These are phyloP conservation scores for Herpailurus yagouaroundi DNA, from an alignment of 2,113 vertebrate species.

Conservation along the genomic window DNA sequence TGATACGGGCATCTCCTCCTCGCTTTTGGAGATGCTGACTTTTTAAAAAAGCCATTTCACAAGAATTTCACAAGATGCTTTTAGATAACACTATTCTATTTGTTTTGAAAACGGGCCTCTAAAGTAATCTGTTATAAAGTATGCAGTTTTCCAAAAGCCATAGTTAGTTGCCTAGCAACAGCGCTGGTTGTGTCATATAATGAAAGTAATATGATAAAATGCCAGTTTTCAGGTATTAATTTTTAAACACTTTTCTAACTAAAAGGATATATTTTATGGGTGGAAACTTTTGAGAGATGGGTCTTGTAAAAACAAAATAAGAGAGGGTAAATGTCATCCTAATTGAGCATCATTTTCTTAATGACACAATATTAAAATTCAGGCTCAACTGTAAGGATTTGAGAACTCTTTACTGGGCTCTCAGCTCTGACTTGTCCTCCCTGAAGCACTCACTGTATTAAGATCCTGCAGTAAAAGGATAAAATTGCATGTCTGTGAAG, in stretches of 20 bases:
- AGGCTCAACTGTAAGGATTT: constrained; percentile 40
- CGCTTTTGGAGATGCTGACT: constrained; percentile 25
- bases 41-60: constrained; percentile 40
- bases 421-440: constrained; percentile 41
- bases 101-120: constrained; percentile 71
- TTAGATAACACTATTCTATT: constrained; percentile 73
- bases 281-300: not conserved
- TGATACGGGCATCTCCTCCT: not conserved
- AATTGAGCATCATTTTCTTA: constrained; percentile 62
- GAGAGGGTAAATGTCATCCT: constrained; percentile 28
- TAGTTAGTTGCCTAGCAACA: constrained; percentile 84
- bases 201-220: constrained; percentile 76
- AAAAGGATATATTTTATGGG: constrained; percentile 42
- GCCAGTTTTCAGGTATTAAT: constrained; percentile 75
- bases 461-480: constrained; percentile 62
- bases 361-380: constrained; percentile 70
- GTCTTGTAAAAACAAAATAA: constrained; percentile 59
- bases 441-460: constrained; percentile 55
- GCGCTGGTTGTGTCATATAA: constrained; percentile 76
- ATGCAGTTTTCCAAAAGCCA: constrained; percentile 65
- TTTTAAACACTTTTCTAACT: constrained; percentile 57
- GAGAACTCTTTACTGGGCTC: constrained; percentile 22
- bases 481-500: constrained; percentile 77
- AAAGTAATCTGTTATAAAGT: constrained; percentile 79
- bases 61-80: constrained; percentile 62